These are phyloP conservation scores for Bambusicola thoracicus DNA, from an alignment of 2,113 vertebrate genomes.

Conservation along the genomic window DNA sequence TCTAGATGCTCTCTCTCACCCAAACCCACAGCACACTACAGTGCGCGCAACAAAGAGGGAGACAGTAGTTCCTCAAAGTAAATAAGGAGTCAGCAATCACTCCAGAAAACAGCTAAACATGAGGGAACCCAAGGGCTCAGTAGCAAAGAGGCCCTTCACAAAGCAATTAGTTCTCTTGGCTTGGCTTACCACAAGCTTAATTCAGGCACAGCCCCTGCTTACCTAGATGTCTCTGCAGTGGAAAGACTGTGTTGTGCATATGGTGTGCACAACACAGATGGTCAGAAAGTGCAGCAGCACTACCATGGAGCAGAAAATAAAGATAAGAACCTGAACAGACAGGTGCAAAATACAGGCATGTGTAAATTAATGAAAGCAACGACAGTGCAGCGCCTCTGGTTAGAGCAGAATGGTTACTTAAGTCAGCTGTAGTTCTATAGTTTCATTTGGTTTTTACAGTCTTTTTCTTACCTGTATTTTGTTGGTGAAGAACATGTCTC, in stretches of 20 bases:
- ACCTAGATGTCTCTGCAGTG: accelerated
- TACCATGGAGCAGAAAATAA: not conserved
- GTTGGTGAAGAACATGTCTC: not conserved
- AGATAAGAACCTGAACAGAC: not conserved
- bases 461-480: not conserved
- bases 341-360: accelerated
- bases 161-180: not conserved
- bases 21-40: not conserved
- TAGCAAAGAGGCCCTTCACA: not conserved
- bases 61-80: not conserved
- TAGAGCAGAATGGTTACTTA: not conserved
- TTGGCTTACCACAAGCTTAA: not conserved
- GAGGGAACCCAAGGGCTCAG: not conserved
- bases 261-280: not conserved
- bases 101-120: not conserved
- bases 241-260: accelerated
- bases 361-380: not conserved
- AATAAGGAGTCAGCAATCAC: not conserved
- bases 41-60: not conserved
- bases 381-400: not conserved
- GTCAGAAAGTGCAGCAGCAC: not conserved
- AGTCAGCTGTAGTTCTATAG: not conserved
- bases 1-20: not conserved
- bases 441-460: not conserved
- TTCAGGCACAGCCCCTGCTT: not conserved